A percentile compares a stretch with the other conserved stretches of the same genome.
These are phyloP conservation scores for Margarornis squamiger DNA, from an alignment of 2,797 vertebrate species.

Conservation along the genomic window DNA sequence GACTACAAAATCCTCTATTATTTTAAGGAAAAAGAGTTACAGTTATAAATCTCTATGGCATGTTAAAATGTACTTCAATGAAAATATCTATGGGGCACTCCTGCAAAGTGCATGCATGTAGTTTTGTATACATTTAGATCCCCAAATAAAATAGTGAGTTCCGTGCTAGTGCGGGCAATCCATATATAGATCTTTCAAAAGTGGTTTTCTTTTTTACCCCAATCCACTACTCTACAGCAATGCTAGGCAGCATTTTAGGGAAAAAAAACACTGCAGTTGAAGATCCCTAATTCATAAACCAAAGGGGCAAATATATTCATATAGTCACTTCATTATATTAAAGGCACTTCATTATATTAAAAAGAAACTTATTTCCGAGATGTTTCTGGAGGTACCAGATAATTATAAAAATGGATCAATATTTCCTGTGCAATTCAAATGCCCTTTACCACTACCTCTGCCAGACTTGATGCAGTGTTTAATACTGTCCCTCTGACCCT, in stretches of 20 bases:
- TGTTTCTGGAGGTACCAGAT: background rate
- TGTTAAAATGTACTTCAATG: background rate
- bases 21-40: background rate
- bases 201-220: background rate
- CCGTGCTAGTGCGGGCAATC: background rate
- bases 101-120: background rate
- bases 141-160: background rate
- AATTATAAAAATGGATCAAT: background rate
- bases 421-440: background rate
- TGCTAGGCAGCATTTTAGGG: background rate
- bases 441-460: background rate
- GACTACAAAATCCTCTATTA: background rate
- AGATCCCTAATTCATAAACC: background rate
- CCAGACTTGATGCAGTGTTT: accelerated
- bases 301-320: background rate
- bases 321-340: background rate
- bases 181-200: background rate
- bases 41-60: background rate
- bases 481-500: background rate
- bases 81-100: background rate
- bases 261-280: background rate
- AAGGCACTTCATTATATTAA: background rate
- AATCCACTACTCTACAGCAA: background rate
- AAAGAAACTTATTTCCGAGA: background rate
- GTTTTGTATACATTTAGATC: background rate